Percentiles rank a stretch among this genome's conserved stretches.
Evolutionary conservation across 2,888 invertebrate genomes (phyloP).

Genomic region (Cheilosia urbana): DNA sequence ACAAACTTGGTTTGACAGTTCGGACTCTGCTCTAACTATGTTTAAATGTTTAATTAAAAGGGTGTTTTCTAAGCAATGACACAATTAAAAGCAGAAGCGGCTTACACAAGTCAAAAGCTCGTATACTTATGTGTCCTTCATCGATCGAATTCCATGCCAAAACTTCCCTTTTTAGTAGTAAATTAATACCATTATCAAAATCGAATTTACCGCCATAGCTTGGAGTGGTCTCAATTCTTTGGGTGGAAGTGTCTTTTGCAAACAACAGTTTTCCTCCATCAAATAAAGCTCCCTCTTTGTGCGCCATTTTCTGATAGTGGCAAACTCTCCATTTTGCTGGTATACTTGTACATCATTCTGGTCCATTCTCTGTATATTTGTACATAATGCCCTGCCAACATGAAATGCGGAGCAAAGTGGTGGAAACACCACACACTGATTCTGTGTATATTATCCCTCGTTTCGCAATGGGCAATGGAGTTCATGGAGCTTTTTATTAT

Average conservation of each 20-base stretch:
- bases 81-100: no score
- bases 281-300: slow-evolving; percentile 64
- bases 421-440: slow-evolving; percentile 1
- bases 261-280: slow-evolving; percentile 32
- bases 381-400: slow-evolving; percentile 56
- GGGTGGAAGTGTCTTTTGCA: slow-evolving; percentile 36
- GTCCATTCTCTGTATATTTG: slow-evolving; percentile 52
- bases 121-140: background rate
- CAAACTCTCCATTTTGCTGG: slow-evolving; percentile 37
- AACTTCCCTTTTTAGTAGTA: background rate
- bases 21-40: background rate
- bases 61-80: no score
- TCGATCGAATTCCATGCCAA: background rate
- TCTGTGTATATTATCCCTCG: slow-evolving; percentile 65
- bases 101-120: background rate
- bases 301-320: slow-evolving; percentile 46
- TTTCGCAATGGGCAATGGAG: slow-evolving; percentile 65
- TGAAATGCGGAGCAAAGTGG: slow-evolving; percentile 9
- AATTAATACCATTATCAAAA: slow-evolving; percentile 1
- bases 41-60: no score
- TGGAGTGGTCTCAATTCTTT: slow-evolving; percentile 12
- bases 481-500: slow-evolving; percentile 74
- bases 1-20: background rate
- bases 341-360: slow-evolving; percentile 51
- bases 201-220: background rate